phyloP scores from a whole-genome alignment of 1,140 invertebrate species.

The Drosophila kepulauana region DNA sequence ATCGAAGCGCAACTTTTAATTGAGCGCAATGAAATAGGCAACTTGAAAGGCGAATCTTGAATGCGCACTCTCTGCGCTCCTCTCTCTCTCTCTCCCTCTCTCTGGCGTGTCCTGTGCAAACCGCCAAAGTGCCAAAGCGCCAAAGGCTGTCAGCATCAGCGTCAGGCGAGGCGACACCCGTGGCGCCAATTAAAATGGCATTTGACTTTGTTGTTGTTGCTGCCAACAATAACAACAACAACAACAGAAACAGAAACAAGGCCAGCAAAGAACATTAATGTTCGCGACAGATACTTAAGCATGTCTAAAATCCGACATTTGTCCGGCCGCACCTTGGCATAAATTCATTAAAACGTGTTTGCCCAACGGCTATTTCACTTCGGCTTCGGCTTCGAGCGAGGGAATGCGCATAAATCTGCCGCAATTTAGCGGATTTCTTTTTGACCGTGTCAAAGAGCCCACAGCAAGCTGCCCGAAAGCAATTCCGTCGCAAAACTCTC shows the following conservation, averaged over 20 bases:
- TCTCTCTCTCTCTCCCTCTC: neutral
- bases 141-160: constrained; percentile 46
- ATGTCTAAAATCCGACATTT: constrained; percentile 56
- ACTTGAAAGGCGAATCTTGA: constrained; percentile 37
- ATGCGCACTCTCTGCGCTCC: neutral
- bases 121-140: neutral
- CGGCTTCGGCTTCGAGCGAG: constrained; percentile 8
- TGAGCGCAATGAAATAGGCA: constrained; percentile 66
- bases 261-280: constrained; percentile 3
- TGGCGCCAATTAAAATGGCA: constrained; percentile 78
- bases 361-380: constrained; percentile 36
- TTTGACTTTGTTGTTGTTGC: constrained; percentile 59
- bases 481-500: constrained; percentile 17
- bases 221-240: constrained; percentile 2
- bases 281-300: constrained; percentile 28
- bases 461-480: constrained; percentile 32
- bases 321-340: constrained; percentile 57
- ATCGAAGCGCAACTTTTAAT: constrained; percentile 69
- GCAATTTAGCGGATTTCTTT: constrained; percentile 56
- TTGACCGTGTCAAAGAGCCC: constrained; percentile 38
- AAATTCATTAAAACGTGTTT: constrained; percentile 67
- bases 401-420: constrained; percentile 47
- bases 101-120: constrained; percentile 3
- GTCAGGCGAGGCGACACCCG: constrained; percentile 34
- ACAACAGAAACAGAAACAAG: neutral